Base-by-base conservation (phyloP, 1,140 invertebrate species). In the Acyrthosiphon pisum region DNA sequence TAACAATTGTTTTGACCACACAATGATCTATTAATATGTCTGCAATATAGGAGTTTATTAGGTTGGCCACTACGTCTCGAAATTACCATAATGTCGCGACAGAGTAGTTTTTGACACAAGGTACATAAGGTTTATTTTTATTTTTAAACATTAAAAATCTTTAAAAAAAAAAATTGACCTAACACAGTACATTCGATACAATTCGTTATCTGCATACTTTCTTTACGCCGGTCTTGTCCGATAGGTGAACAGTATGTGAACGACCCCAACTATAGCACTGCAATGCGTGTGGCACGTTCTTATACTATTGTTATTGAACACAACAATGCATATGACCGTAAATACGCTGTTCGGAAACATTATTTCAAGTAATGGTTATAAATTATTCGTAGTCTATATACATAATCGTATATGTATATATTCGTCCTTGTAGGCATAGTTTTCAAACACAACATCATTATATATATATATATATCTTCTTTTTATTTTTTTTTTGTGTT, bases 231-330 rank as follows among this genome's bases (percentile, higher is more conserved):
- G 11, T 14, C 84, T 86, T 6, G 44, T 86, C 44, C 26, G 41
- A 18, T 44, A 2, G 30, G 35, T 88, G 50, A n/a, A n/a, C 26
- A 68, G 18, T 44, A 50, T 23, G n/a, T 23, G 22, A 89, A 37
- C 50, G 35, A 89, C 88, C n/a, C 20, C 35, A 18, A 50, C 8
- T 6, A 35, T 8, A 26, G 35, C 4, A 56, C 2, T 89, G 22
- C 88, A 37, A 89, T 48, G 88, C 50, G 88, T 89, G 88, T 89
- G 87, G 87, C 87, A 89, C 35, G 48, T 56, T 53, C 53, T 37
- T 56, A 30, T 86, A 89, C 50, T 89, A 89, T 89, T 89, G 88
- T 89, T 89, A 35, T 86, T 46, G 41, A 26, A n/a, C 23, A 48
- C n/a, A 89, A 89, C 88, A 89, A 89, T 89, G 35, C 20, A 11